Evolutionary conservation across 2,797 vertebrate species (phyloP).

Genomic region (Hemibagrus guttatus): DNA sequence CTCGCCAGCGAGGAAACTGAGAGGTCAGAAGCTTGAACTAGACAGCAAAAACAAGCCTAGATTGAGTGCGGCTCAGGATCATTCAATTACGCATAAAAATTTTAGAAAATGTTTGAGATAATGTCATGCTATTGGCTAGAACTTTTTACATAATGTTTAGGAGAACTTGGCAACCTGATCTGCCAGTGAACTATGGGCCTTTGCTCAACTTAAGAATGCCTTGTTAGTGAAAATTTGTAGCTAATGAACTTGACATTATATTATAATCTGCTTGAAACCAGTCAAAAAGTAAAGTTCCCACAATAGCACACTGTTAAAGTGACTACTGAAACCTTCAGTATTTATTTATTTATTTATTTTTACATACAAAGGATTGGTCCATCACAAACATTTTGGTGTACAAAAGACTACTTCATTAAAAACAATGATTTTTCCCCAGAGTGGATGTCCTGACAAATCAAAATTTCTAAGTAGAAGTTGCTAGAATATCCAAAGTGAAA

Average conservation of each 20-base stretch:
- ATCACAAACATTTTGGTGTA: neutral
- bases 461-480: neutral
- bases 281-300: neutral
- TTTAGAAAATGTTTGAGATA: neutral
- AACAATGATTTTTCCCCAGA: neutral
- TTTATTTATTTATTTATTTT: neutral
- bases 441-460: neutral
- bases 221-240: neutral
- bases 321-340: neutral
- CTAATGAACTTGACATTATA: neutral
- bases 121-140: neutral
- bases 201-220: no score
- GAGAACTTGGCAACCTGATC: neutral
- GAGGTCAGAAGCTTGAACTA: constrained; percentile 7
- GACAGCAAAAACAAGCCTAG: neutral
- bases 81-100: neutral
- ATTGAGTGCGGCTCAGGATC: neutral
- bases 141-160: neutral
- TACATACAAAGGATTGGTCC: neutral
- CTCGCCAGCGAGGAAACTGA: neutral
- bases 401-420: neutral
- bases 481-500: neutral
- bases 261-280: neutral
- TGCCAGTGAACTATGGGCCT: neutral
- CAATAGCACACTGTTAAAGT: neutral